Conservation (phyloP, 2,888 invertebrate genomes). For the Theristus sp. region DNA sequence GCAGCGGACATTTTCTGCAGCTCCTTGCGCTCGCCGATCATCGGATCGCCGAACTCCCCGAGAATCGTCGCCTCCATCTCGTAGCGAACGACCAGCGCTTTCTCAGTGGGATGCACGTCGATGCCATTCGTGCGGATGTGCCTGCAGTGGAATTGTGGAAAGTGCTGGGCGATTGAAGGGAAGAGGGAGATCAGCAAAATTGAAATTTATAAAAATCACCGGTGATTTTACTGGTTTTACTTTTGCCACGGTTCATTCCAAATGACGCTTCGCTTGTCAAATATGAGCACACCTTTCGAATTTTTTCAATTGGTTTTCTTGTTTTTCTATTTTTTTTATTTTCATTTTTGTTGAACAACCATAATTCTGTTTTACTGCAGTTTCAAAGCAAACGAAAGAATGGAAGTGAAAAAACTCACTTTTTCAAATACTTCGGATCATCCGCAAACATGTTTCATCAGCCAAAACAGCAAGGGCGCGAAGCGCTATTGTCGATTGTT, state of each 20-base stretch:
- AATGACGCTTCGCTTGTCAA: too few species aligned
- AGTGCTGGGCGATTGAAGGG: too few species aligned
- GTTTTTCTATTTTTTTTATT: too few species aligned
- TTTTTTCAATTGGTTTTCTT: too few species aligned
- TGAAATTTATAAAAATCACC: not conserved
- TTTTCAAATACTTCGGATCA: not conserved
- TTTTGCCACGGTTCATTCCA: not conserved
- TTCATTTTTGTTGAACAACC: too few species aligned
- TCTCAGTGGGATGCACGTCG: constrained; percentile 71
- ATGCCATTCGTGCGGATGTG: constrained; percentile 35
- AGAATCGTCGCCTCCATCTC: constrained; percentile 66
- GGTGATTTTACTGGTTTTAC: not conserved
- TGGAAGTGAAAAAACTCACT: not conserved
- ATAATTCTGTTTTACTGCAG: not conserved
- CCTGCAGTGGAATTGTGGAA: too few species aligned
- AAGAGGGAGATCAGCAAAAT: too few species aligned
- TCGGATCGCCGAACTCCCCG: constrained; percentile 55
- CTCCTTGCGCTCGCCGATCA: constrained; percentile 63
- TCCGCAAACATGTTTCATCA: not conserved
- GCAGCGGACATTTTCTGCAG: constrained; percentile 49
- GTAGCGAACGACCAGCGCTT: constrained; percentile 65
- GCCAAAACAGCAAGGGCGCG: too few species aligned
- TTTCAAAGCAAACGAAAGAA: not conserved
- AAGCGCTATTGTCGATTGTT: too few species aligned
- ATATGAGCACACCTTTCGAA: too few species aligned